These are phyloP conservation scores for Heptranchias perlo DNA, from an alignment of 2,113 vertebrate species.

Conservation along the genomic window DNA sequence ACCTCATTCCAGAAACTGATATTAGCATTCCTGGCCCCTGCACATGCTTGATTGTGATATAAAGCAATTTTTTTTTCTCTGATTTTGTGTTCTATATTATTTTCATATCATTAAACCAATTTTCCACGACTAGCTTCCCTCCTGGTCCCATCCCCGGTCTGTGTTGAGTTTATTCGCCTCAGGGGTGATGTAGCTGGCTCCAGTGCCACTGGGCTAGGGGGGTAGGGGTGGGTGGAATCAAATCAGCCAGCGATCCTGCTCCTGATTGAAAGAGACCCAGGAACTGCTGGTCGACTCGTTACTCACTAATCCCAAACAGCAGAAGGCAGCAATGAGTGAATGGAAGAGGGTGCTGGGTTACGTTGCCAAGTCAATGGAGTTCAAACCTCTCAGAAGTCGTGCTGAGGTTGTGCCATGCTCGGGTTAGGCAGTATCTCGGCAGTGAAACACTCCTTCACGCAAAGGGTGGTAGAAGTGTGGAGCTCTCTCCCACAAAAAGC, in stretches of 20 bases:
- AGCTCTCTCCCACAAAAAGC: no score
- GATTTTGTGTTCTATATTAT: neutral
- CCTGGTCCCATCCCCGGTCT: no score
- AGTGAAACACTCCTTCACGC: no score
- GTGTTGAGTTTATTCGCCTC: no score
- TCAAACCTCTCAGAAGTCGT: neutral
- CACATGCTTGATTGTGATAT: conserved; percentile 20
- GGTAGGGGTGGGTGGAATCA: neutral
- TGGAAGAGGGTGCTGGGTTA: neutral
- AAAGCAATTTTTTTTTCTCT: conserved; percentile 12
- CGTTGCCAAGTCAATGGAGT: neutral
- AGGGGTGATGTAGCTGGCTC: no score
- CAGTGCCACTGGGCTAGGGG: no score
- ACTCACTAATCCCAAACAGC: neutral
- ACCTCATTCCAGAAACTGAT: conserved; percentile 2
- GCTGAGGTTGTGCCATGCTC: neutral
- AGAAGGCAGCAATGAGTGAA: neutral
- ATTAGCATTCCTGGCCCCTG: neutral
- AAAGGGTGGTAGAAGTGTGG: no score
- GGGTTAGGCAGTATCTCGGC: neutral
- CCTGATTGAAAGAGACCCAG: neutral
- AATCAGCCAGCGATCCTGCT: neutral
- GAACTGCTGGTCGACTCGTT: neutral
- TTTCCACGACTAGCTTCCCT: neutral
- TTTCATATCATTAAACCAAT: neutral